Base-by-base conservation (phyloP, 1,140 invertebrate species). In the Brachionus calyciflorus region DNA sequence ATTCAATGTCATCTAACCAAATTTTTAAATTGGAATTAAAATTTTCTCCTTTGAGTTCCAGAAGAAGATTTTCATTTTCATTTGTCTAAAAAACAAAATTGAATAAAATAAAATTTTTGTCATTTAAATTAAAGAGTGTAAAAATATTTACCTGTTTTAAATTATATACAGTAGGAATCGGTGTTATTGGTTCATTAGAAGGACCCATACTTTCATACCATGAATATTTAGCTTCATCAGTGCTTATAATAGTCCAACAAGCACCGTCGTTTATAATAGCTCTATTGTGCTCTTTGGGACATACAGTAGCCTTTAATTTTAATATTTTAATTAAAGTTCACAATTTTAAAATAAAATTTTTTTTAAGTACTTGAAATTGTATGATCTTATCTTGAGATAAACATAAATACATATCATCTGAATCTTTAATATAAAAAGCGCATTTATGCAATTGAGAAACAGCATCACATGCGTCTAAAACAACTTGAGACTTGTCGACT, bases 261-360 rank as follows among this genome's bases (percentile, higher is more conserved):
- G 97, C 97, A 33, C 96, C 96, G 83, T 99, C 97, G 84, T 98
- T 99, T 77, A 99, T 98, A 93, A 98, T 98, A 82, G 99, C 96
- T 33, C 12, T 73, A 28, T 55, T 49, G n/a, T 73, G 28, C 82
- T 98, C 95, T 84, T 98, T 96, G 0, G 94, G 94, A 85, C 94
- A 97, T 0, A 94, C 93, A 0, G 76, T 99, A 99, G 79, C 96
- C 89, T 83, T 99, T 96, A 84, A 99, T 96, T 3, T 93, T 96
- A 14, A n/a, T 7, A 26, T 40, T 26, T n/a, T n/a, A n/a, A n/a
- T n/a, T n/a, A n/a, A n/a, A 69, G 33, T 41, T 69, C 7, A n/a
- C 0, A 19, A 51, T 5, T 40, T 24, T 40, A 26, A 10, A 10
- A 24, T 5, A 46, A 69, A n/a, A 12, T 4, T 48, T 21, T 17